A percentile compares a stretch with the other conserved stretches of the same genome.
These are phyloP conservation scores for Mobula hypostoma DNA, from an alignment of 2,113 vertebrate genomes.

Conservation along the genomic window DNA sequence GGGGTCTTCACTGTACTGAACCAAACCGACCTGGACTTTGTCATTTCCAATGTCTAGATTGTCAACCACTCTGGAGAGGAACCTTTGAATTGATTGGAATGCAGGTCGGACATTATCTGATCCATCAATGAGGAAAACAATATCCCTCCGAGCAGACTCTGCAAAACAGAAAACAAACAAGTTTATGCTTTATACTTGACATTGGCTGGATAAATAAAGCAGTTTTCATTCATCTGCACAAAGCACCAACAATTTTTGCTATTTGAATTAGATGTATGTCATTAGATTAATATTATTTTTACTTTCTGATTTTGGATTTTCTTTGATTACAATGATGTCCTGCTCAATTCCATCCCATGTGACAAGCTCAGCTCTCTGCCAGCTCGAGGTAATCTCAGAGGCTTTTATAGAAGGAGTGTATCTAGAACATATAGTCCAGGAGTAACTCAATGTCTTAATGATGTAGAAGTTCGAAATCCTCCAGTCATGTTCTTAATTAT, in stretches of 20 bases:
- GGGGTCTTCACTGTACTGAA: constrained; percentile 36
- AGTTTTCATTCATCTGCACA: background rate
- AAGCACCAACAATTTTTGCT: background rate
- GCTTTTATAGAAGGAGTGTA: too few relatives aligned
- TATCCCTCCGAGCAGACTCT: constrained; percentile 41
- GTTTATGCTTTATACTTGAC: too few relatives aligned
- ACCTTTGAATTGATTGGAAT: constrained; percentile 11
- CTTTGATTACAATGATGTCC: too few relatives aligned
- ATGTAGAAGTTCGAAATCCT: too few relatives aligned
- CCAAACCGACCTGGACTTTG: constrained; percentile 22
- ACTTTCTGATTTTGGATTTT: too few relatives aligned
- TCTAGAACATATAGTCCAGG: too few relatives aligned
- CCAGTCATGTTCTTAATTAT: too few relatives aligned
- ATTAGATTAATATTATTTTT: too few relatives aligned
- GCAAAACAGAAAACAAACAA: constrained; percentile 46
- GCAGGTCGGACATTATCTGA: constrained; percentile 44
- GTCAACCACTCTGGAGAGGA: background rate
- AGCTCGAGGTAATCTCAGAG: too few relatives aligned
- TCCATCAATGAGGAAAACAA: constrained; percentile 60
- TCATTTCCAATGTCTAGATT: constrained; percentile 23
- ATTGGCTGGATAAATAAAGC: background rate
- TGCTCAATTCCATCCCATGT: too few relatives aligned
- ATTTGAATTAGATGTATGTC: background rate
- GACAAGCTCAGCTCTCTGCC: too few relatives aligned
- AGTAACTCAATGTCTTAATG: too few relatives aligned